These are phyloP conservation scores for Apodemus sylvaticus DNA, from an alignment of 2,113 vertebrate species.

Conservation along the genomic window DNA sequence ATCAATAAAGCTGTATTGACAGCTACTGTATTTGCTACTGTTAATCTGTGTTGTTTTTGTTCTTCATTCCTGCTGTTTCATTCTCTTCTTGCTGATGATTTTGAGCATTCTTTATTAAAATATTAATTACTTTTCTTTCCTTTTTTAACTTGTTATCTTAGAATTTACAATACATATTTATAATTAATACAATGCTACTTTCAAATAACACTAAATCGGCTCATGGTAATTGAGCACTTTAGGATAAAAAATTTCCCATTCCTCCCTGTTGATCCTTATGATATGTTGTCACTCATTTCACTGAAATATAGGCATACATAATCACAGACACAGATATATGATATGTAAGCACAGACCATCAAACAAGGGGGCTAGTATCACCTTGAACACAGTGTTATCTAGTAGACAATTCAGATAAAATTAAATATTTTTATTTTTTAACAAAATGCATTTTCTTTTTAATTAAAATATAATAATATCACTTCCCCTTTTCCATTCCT, in stretches of 20 bases:
- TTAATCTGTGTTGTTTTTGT: not conserved
- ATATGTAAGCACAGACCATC: too few species aligned
- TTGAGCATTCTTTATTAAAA: not conserved
- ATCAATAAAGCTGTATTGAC: not conserved
- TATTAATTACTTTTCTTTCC: not conserved
- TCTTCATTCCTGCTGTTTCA: not conserved
- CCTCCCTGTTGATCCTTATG: not conserved
- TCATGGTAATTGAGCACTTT: not conserved
- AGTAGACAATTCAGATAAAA: not conserved
- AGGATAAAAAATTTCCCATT: not conserved
- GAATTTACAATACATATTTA: not conserved
- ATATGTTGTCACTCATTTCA: not conserved
- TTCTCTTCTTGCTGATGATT: not conserved
- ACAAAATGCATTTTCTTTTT: not conserved
- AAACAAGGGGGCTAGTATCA: not conserved
- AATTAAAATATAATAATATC: not conserved
- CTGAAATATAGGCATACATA: not conserved
- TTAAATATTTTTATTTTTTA: not conserved
- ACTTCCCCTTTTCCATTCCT: not conserved
- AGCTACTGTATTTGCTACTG: not conserved
- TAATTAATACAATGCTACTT: not conserved
- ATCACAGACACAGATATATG: too few species aligned
- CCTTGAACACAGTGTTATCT: not conserved
- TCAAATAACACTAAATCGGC: not conserved
- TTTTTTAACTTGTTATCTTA: not conserved